Evolutionary conservation across 1,140 invertebrate species (phyloP).

Genomic region (Nasonia giraulti): DNA sequence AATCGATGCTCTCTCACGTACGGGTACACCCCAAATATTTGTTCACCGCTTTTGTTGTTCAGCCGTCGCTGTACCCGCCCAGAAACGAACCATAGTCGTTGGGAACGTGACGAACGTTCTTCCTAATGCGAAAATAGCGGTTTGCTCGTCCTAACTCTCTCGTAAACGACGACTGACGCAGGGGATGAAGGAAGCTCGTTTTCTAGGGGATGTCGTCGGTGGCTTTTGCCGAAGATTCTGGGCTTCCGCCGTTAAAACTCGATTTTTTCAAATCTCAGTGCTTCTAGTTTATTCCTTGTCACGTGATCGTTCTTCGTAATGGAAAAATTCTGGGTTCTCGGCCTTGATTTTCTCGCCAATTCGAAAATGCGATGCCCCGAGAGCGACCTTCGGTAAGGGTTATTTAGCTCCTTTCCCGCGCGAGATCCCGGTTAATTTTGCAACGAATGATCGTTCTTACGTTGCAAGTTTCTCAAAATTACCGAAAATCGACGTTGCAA

Average conservation of each 20-base stretch:
- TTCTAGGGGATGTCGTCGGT: neutral
- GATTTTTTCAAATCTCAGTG: neutral
- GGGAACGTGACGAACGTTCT: neutral
- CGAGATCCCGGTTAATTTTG: too few species aligned
- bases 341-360: neutral
- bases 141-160: neutral
- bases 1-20: neutral
- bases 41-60: neutral
- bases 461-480: too few species aligned
- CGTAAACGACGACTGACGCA: neutral
- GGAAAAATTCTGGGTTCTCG: neutral
- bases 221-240: neutral
- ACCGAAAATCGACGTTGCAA: too few species aligned
- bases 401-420: too few species aligned
- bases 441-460: too few species aligned
- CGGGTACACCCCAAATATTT: neutral
- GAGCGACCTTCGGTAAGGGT: too few species aligned
- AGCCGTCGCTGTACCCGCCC: neutral
- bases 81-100: neutral
- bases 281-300: neutral
- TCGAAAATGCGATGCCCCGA: too few species aligned
- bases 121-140: neutral
- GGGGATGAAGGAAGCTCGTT: neutral
- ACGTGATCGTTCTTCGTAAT: neutral
- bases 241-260: neutral